Evolutionary conservation across 1,140 invertebrate genomes (phyloP).

Genomic region (Cotesia glomerata): DNA sequence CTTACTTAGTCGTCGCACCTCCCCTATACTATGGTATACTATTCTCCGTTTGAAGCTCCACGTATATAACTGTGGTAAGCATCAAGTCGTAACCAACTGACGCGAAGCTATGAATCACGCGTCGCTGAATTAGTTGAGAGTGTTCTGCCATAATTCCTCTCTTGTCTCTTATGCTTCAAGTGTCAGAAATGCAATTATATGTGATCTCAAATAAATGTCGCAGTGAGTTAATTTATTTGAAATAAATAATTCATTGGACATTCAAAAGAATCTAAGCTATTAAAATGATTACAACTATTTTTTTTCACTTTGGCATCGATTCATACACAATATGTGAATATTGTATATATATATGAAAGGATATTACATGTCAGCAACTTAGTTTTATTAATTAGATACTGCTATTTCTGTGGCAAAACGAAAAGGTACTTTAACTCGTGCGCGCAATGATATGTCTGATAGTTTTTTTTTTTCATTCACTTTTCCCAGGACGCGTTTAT

Average conservation of each 20-base stretch:
- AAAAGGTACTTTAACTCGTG: conserved; percentile 5
- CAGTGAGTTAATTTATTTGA: conserved; percentile 14
- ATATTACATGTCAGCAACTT: conserved; percentile 12
- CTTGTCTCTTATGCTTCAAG: not conserved
- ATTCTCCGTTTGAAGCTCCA: not conserved
- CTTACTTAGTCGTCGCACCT: not conserved
- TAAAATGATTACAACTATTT: not conserved
- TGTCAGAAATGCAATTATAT: not conserved
- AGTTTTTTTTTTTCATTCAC: conserved; percentile 13
- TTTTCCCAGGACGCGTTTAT: conserved; percentile 30
- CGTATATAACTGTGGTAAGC: not conserved
- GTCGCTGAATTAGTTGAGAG: not conserved
- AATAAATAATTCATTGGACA: conserved; percentile 4
- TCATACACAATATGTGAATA: not conserved
- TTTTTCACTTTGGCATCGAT: conserved; percentile 23
- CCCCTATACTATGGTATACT: too few species aligned
- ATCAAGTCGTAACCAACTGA: conserved; percentile 4
- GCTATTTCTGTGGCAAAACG: conserved; percentile 22
- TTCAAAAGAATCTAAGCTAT: not conserved
- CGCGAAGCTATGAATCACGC: conserved; percentile 23
- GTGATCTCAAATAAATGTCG: not conserved
- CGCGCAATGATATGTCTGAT: conserved; percentile 8
- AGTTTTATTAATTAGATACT: conserved; percentile 18
- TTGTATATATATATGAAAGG: not conserved
- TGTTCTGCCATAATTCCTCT: conserved; percentile 1